Percentiles rank a stretch among this genome's conserved stretches.
Evolutionary conservation across 2,113 vertebrate genomes (phyloP).

Genomic region (Dasyornis broadbenti): DNA sequence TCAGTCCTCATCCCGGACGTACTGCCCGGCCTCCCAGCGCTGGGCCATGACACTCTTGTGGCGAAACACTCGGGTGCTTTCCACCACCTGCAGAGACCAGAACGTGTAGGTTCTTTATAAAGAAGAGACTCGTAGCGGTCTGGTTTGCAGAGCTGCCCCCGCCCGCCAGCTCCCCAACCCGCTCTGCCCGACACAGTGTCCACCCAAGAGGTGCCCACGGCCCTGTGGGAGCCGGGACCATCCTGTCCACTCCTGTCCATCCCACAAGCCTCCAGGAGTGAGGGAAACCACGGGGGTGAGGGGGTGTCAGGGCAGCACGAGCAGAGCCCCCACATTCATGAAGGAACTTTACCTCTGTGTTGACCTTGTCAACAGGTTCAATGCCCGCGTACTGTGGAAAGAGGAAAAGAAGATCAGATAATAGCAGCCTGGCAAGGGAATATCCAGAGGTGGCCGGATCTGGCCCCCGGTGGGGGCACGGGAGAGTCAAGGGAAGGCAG

Average conservation of each 20-base stretch:
- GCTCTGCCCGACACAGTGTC: accelerated
- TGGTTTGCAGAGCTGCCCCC: background rate
- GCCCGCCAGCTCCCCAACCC: background rate
- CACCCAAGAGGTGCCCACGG: accelerated
- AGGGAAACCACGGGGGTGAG: accelerated
- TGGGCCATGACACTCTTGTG: slow-evolving; percentile 79
- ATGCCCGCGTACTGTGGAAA: slow-evolving; percentile 84
- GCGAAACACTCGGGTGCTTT: slow-evolving; percentile 78
- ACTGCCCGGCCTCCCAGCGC: slow-evolving; percentile 82
- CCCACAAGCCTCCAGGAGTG: background rate
- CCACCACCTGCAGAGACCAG: slow-evolving; percentile 74
- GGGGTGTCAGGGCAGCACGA: background rate
- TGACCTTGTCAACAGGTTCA: slow-evolving; percentile 76
- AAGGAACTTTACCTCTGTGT: slow-evolving; percentile 77
- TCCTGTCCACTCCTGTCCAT: background rate
- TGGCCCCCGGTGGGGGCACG: accelerated
- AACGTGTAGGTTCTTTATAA: accelerated
- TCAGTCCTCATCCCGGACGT: slow-evolving; percentile 25
- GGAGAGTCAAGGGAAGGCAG: background rate
- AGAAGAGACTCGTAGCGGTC: accelerated
- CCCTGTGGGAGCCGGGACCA: background rate
- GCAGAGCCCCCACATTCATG: accelerated
- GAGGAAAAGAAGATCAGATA: background rate
- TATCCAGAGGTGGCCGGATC: accelerated
- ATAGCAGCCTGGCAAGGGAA: background rate